A percentile compares a stretch with the other conserved stretches of the same genome.
Conservation (phyloP, 2,113 vertebrate genomes). For the Hippopotamus amphibius region DNA sequence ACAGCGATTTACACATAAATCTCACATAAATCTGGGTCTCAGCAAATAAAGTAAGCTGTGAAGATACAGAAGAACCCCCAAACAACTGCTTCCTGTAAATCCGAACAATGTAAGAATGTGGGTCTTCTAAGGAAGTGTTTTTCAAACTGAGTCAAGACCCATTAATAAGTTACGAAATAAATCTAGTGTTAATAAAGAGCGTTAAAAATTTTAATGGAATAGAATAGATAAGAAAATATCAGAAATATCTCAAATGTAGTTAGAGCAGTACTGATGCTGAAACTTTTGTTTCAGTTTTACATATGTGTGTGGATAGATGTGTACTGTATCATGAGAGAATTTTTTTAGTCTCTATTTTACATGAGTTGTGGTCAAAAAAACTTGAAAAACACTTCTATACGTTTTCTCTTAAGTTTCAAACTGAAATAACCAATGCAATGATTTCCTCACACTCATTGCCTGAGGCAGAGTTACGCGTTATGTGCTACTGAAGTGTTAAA, state of each 20-base stretch:
- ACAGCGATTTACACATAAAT: neutral
- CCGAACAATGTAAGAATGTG: neutral
- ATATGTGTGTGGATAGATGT: neutral
- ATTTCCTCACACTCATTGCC: neutral
- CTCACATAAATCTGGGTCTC: neutral
- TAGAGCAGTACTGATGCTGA: neutral
- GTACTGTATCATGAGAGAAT: neutral
- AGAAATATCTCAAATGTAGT: neutral
- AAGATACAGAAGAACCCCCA: neutral
- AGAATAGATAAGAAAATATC: neutral
- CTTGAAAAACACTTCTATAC: neutral
- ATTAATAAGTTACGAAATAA: neutral
- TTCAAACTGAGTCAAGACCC: neutral
- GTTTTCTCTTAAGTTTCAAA: slow-evolving; percentile 30
- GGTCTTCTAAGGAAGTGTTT: neutral
- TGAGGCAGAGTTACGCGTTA: neutral
- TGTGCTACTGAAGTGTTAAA: neutral
- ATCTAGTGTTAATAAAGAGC: neutral
- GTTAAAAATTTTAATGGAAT: neutral
- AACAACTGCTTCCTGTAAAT: neutral
- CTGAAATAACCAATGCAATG: neutral
- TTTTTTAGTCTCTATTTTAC: neutral
- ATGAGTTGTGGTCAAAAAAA: neutral
- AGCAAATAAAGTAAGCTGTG: neutral
- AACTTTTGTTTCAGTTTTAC: neutral